Evolutionary conservation across 2,797 vertebrate genomes (phyloP), one percentile per base, ranked within the genome.

Genomic region (Pseudopleuronectes americanus): DNA sequence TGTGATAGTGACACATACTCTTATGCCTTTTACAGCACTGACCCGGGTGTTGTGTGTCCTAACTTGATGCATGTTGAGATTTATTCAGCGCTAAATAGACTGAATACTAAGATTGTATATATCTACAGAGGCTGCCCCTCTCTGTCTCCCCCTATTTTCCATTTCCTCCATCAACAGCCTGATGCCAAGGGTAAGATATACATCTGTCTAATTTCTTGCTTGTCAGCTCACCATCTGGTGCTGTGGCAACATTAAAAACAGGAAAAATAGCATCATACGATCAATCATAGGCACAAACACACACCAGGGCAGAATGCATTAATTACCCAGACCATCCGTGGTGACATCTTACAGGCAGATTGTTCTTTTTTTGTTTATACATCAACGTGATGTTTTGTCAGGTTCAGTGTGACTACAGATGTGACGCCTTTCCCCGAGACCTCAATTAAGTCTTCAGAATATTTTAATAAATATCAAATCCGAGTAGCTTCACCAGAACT

Each of bases 141-240:
- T 63, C 74, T 68, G 51, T 63, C 70, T 76, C 21, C 43, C 26
- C 22, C 36, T 61, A 51, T 68, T 82, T 83, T 76, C 56, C 33
- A 38, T 68, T 57, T 59, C 41, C 22, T 36, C 64, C 52, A 9
- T 22, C 63, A 73, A 60, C 68, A 71, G 71, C 75, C 80, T 74
- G 76, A 88, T 80, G 83, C 79, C 72, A 78, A 79, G 81, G 88
- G 78, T 86, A 82, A 81, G 71, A 89, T 84, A 87, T 88, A 83
- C 90, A 92, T 91, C 90, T 91, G 89, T 89, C 87, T 89, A 87
- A 92, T 92, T 92, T 90, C 81, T 77, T 90, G 86, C 80, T 89
- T 91, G 88, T 90, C 88, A 89, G 79, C 83, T 47, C 79, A 81
- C 90, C 91, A 91, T 93, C 91, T 93, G 92, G 67, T 88, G 71